phyloP scores from a whole-genome alignment of 2,113 vertebrate species.

The Hypocryptadius cinnamomeus region DNA sequence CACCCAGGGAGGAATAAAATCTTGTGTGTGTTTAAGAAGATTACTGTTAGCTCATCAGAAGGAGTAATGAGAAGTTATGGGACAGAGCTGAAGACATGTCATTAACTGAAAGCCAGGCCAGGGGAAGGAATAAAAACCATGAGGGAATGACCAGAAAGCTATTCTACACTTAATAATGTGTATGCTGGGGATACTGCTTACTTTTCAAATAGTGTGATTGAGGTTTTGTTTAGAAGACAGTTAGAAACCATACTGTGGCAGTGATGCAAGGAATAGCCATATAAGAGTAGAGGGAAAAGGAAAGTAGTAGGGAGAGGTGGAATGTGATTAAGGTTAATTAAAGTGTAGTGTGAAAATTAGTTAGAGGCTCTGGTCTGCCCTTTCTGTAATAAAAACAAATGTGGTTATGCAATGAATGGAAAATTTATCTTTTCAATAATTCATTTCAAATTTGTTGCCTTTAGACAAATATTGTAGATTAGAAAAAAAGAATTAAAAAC shows the following conservation, averaged over 20 bases:
- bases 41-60: slow-evolving; percentile 21
- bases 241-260: not conserved
- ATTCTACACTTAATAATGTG: not conserved
- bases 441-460: slow-evolving; percentile 22
- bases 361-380: not conserved
- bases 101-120: not conserved
- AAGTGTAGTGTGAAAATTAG: slow-evolving; percentile 13
- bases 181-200: not conserved
- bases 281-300: not conserved
- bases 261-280: not conserved
- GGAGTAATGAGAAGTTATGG: slow-evolving; percentile 35
- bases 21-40: slow-evolving; percentile 8
- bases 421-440: slow-evolving; percentile 38
- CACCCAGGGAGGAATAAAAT: slow-evolving; percentile 20
- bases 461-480: slow-evolving; percentile 11
- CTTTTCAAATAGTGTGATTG: not conserved
- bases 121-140: not conserved
- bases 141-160: not conserved
- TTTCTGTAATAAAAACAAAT: not conserved
- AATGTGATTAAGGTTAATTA: slow-evolving; percentile 34
- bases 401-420: not conserved
- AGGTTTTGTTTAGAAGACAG: not conserved
- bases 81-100: not conserved
- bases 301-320: not conserved
- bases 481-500: not conserved